Conservation (phyloP, 2,113 vertebrate genomes). For the Charadrius vociferus region DNA sequence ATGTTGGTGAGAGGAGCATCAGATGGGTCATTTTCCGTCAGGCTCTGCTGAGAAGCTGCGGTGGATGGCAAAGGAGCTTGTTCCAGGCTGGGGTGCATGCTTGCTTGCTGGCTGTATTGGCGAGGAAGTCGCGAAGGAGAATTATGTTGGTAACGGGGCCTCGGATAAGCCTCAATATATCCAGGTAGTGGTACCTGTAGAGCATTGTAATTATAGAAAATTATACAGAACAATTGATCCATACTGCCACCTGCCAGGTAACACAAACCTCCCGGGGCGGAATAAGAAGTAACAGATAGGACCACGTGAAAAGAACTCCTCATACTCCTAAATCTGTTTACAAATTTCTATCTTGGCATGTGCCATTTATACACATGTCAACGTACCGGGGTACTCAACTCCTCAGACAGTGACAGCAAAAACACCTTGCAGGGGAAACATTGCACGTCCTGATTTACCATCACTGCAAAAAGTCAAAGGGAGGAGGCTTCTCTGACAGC, state of each 20-base stretch:
- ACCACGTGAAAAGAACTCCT: neutral
- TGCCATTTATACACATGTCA: neutral
- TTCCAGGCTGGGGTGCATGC: constrained; percentile 80
- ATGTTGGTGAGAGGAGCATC: constrained; percentile 88
- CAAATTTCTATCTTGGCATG: neutral
- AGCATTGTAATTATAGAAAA: neutral
- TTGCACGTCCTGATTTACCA: neutral
- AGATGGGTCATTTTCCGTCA: constrained; percentile 83
- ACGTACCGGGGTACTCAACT: neutral
- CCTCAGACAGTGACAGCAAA: neutral
- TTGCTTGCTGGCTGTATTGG: constrained; percentile 85
- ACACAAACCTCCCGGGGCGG: rapidly evolving
- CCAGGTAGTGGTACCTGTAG: constrained; percentile 91
- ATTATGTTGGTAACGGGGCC: constrained; percentile 88
- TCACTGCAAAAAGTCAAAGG: neutral
- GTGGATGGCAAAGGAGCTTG: constrained; percentile 76
- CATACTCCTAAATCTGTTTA: neutral
- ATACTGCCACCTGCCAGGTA: neutral
- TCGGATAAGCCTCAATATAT: constrained; percentile 94
- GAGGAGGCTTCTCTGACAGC: neutral
- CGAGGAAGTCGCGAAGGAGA: constrained; percentile 85
- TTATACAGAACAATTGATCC: neutral
- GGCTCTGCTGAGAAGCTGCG: constrained; percentile 86
- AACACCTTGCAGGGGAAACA: neutral
- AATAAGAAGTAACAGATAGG: neutral